Conservation (phyloP, 2,797 vertebrate genomes). For the Gephyroberyx darwinii region DNA sequence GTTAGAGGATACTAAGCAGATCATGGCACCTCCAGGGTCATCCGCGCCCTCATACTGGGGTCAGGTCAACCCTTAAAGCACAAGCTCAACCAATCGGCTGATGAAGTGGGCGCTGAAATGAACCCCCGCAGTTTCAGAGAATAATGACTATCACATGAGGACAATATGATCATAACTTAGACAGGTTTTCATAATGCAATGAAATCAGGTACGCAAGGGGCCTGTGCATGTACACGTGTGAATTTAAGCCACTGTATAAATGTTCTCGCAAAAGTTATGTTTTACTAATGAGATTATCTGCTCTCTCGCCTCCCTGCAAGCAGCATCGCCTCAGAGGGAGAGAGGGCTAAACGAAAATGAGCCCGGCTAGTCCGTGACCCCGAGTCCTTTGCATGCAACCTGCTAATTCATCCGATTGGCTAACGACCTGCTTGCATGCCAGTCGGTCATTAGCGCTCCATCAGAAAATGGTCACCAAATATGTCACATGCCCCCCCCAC, state of each 20-base stretch:
- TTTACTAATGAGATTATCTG: slow-evolving; percentile 78
- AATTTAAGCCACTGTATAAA: slow-evolving; percentile 8
- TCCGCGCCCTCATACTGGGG: background rate
- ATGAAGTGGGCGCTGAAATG: background rate
- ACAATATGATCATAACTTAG: background rate
- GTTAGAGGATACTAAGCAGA: slow-evolving; percentile 5
- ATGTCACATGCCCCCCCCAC: slow-evolving; percentile 78
- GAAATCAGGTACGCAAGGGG: background rate
- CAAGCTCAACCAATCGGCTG: background rate
- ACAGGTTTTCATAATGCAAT: background rate
- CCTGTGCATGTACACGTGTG: slow-evolving; percentile 9
- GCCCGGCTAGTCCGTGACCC: slow-evolving; percentile 56
- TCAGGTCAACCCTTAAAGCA: slow-evolving; percentile 15
- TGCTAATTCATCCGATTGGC: slow-evolving; percentile 70
- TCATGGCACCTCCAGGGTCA: slow-evolving; percentile 5
- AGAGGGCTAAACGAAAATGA: slow-evolving; percentile 64
- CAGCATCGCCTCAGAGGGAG: slow-evolving; percentile 29
- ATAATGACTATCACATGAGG: slow-evolving; percentile 6
- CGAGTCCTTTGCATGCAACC: slow-evolving; percentile 78
- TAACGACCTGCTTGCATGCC: slow-evolving; percentile 83
- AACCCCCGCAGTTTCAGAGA: background rate
- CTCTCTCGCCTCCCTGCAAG: slow-evolving; percentile 53
- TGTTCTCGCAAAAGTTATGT: slow-evolving; percentile 71
- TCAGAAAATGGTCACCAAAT: slow-evolving; percentile 75
- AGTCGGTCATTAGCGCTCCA: slow-evolving; percentile 75